phyloP scores from a whole-genome alignment of 2,797 vertebrate genomes.

The Ambastaia sidthimunki region DNA sequence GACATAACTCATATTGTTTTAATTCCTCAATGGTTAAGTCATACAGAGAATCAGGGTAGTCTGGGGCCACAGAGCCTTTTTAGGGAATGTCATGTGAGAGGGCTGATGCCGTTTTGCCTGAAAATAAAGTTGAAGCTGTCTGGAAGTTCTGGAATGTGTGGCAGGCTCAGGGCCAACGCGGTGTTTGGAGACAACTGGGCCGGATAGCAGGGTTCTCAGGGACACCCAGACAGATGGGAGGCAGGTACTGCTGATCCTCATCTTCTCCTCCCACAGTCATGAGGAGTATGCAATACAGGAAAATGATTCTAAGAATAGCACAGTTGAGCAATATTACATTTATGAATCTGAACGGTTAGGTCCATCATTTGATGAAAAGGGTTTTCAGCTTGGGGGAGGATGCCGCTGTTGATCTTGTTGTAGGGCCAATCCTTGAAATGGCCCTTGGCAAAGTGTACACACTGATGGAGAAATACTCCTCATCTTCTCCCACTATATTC shows the following conservation, averaged over 20 bases:
- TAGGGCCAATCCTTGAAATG: neutral
- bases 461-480: slow-evolving; percentile 28
- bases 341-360: slow-evolving; percentile 12
- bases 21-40: slow-evolving; percentile 98
- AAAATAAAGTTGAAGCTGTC: slow-evolving; percentile 89
- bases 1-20: slow-evolving; percentile 88
- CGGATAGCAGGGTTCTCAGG: slow-evolving; percentile 77
- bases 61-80: slow-evolving; percentile 94
- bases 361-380: neutral
- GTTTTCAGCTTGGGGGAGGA: slow-evolving; percentile 27
- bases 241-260: slow-evolving; percentile 54
- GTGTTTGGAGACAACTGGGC: slow-evolving; percentile 79
- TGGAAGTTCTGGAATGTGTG: slow-evolving; percentile 89
- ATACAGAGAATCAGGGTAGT: slow-evolving; percentile 92
- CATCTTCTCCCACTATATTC: slow-evolving; percentile 32
- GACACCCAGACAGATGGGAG: slow-evolving; percentile 56
- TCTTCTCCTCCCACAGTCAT: slow-evolving; percentile 44
- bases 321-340: slow-evolving; percentile 23
- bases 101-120: slow-evolving; percentile 87
- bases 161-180: slow-evolving; percentile 81
- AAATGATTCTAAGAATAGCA: slow-evolving; percentile 35
- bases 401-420: slow-evolving; percentile 17
- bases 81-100: slow-evolving; percentile 99
- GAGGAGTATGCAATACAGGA: slow-evolving; percentile 8
- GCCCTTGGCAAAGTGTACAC: slow-evolving; percentile 10